phyloP scores from a whole-genome alignment of 2,888 invertebrate genomes.

The Carterocephalus palaemon region DNA sequence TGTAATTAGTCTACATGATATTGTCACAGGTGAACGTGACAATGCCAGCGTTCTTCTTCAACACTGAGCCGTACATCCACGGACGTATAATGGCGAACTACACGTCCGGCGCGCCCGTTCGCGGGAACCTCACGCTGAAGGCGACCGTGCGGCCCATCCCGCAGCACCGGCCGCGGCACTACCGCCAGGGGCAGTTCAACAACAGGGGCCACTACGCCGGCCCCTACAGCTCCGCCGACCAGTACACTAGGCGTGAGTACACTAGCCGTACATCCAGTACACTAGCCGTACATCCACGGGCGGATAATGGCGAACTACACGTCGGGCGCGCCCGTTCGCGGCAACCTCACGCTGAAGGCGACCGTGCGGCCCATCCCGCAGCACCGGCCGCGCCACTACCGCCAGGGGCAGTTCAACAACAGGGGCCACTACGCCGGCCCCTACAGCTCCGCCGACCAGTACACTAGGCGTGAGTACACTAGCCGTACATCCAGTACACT shows the following conservation, averaged over 20 bases:
- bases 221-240: conserved; percentile 46
- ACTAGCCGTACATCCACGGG: too few species aligned
- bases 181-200: conserved; percentile 69
- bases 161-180: conserved; percentile 72
- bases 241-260: conserved; percentile 63
- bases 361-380: too few species aligned
- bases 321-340: too few species aligned
- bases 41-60: conserved; percentile 96
- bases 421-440: too few species aligned
- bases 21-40: conserved; percentile 89
- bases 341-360: too few species aligned
- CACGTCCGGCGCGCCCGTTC: conserved; percentile 94
- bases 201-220: conserved; percentile 58
- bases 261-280: too few species aligned
- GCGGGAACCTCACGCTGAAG: conserved; percentile 91
- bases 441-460: too few species aligned
- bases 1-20: conserved; percentile 44
- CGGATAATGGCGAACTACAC: conserved; percentile 96
- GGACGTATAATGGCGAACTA: conserved; percentile 97
- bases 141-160: conserved; percentile 87
- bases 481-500: too few species aligned
- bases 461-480: conserved; percentile 59
- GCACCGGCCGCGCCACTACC: too few species aligned
- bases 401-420: too few species aligned
- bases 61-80: conserved; percentile 88